A percentile compares a stretch with the other conserved stretches of the same genome.
Conservation (phyloP, 2,888 invertebrate species). For the Alloplasta piceator region DNA sequence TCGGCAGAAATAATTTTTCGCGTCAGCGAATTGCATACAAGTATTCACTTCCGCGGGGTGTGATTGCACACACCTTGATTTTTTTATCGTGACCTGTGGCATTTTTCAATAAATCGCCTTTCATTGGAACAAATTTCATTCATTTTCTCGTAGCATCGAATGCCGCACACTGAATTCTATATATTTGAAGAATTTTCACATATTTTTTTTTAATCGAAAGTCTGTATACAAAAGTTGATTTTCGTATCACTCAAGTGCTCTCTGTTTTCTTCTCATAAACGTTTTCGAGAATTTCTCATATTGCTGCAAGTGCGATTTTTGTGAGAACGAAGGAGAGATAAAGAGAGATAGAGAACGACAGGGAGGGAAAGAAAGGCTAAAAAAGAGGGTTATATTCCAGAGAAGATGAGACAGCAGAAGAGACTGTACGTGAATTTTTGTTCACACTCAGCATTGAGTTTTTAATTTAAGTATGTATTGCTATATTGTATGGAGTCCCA, state of each 20-base stretch:
- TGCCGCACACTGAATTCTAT: background rate
- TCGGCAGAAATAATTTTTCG: too few species aligned
- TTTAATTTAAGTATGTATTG: too few species aligned
- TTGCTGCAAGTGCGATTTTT: slow-evolving; percentile 60
- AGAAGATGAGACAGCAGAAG: too few species aligned
- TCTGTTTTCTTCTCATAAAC: slow-evolving; percentile 22
- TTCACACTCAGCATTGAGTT: too few species aligned
- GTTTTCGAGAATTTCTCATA: slow-evolving; percentile 67
- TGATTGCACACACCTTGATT: too few species aligned
- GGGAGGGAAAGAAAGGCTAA: background rate
- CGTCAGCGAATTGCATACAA: too few species aligned
- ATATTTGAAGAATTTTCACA: slow-evolving; percentile 21
- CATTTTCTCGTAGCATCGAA: background rate
- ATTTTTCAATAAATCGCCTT: background rate
- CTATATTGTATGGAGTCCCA: too few species aligned
- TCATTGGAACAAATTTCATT: background rate
- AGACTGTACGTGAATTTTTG: too few species aligned
- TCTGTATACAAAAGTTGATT: slow-evolving; percentile 21
- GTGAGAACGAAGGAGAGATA: slow-evolving; percentile 16
- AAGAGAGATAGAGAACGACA: background rate
- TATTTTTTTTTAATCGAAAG: slow-evolving; percentile 24
- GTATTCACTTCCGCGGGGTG: too few species aligned
- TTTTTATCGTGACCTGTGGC: too few species aligned
- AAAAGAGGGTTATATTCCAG: too few species aligned
- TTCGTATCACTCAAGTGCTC: slow-evolving; percentile 31